A percentile compares a stretch with the other conserved stretches of the same genome.
phyloP scores from a whole-genome alignment of 2,888 invertebrate genomes.

The Amphipyra tragopoginis region DNA sequence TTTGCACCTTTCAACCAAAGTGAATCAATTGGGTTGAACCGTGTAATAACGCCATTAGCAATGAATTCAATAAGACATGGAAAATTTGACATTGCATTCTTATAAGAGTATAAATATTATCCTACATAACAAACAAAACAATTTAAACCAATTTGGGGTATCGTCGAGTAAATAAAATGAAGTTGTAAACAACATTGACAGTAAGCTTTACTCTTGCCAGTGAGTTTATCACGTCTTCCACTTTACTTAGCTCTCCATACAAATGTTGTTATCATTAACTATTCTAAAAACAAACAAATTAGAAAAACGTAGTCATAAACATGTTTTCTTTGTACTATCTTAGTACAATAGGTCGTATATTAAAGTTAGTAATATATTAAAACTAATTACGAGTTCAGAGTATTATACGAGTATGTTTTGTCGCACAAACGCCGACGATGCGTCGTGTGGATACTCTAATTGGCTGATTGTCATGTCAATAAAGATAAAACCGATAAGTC shows the following conservation, averaged over 20 bases:
- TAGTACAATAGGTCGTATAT: conserved; percentile 42
- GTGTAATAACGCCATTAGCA: too few species aligned
- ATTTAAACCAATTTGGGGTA: conserved; percentile 7
- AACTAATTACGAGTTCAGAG: conserved; percentile 43
- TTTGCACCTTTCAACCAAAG: too few species aligned
- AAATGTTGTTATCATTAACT: conserved; percentile 38
- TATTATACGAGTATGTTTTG: conserved; percentile 41
- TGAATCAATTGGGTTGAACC: too few species aligned
- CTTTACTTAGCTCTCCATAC: conserved; percentile 35
- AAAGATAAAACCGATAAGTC: conserved; percentile 66
- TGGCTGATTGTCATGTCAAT: conserved; percentile 78
- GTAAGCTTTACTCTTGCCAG: conserved; percentile 27
- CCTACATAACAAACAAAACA: background rate
- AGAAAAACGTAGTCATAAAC: conserved; percentile 38
- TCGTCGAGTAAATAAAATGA: conserved; percentile 21
- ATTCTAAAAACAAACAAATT: conserved; percentile 49
- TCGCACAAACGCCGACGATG: conserved; percentile 49
- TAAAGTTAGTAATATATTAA: conserved; percentile 42
- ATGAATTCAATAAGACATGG: too few species aligned
- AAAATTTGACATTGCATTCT: too few species aligned
- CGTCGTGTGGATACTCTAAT: conserved; percentile 65
- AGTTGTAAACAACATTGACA: conserved; percentile 35
- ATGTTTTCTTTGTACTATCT: conserved; percentile 37
- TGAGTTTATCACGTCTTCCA: conserved; percentile 31
- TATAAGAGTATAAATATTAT: background rate